Conservation (phyloP, 2,797 vertebrate genomes). For the Varecia variegata region DNA sequence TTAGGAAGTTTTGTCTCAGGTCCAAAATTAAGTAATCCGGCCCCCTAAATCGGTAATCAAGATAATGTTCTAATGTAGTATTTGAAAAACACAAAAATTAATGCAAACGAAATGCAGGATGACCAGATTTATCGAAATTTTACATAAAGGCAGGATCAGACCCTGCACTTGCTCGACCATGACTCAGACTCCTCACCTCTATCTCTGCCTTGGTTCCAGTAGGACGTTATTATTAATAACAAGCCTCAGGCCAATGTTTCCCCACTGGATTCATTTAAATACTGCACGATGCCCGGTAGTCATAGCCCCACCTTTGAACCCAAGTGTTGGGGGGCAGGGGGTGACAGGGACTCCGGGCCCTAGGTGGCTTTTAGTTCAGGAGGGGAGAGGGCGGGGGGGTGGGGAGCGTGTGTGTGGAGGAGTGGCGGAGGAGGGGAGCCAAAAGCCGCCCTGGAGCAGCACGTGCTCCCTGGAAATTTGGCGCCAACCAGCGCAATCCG, state of each 20-base stretch:
- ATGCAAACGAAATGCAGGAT: background rate
- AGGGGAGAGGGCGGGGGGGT: background rate
- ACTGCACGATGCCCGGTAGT: background rate
- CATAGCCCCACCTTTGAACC: background rate
- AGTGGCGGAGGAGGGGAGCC: no score
- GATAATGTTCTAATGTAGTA: background rate
- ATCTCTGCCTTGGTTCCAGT: background rate
- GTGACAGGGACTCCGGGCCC: background rate
- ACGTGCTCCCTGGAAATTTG: background rate
- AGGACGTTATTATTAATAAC: background rate
- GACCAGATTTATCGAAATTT: background rate
- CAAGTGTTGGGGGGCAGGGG: background rate
- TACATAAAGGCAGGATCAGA: background rate
- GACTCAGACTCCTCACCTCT: background rate
- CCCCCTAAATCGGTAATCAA: background rate
- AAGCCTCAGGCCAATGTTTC: background rate
- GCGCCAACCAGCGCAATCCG: rapidly evolving
- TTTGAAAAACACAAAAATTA: background rate
- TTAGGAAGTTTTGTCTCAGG: background rate
- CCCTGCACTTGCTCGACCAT: background rate
- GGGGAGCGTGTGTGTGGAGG: background rate
- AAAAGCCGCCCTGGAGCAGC: background rate
- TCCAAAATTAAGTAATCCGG: no score
- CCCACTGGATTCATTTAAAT: background rate
- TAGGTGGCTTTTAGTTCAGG: background rate